These are phyloP conservation scores for Phaonia tiefii DNA, from an alignment of 2,888 invertebrate genomes.

Conservation along the genomic window DNA sequence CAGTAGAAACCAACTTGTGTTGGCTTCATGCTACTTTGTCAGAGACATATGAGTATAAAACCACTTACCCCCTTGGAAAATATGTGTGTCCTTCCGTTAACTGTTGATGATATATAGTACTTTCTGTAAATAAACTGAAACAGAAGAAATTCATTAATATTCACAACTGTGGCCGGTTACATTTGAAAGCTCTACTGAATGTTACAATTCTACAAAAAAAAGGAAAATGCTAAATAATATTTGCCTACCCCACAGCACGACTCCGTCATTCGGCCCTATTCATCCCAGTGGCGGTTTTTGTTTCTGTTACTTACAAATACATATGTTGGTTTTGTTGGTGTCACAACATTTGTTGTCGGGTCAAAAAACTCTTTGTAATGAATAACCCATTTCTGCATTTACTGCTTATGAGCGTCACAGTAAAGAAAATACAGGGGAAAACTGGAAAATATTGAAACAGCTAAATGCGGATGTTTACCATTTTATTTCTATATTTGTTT, in stretches of 20 bases:
- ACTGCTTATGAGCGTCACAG: background rate
- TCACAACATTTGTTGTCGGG: conserved; percentile 5
- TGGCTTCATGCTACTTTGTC: too few species aligned
- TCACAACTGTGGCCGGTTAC: background rate
- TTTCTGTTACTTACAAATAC: background rate
- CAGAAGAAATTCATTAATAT: conserved; percentile 31
- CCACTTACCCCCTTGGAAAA: conserved; percentile 10
- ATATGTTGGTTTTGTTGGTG: background rate
- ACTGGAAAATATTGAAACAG: background rate
- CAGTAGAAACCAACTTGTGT: too few species aligned
- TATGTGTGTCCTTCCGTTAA: background rate
- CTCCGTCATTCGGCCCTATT: background rate
- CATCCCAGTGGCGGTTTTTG: background rate
- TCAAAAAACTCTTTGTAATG: conserved; percentile 20
- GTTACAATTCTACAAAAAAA: too few species aligned
- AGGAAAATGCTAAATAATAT: background rate
- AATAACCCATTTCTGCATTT: background rate
- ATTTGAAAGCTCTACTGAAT: background rate
- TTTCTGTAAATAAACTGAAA: conserved; percentile 32
- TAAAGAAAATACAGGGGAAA: background rate
- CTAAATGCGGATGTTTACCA: background rate
- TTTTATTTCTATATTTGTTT: too few species aligned
- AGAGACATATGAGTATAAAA: background rate
- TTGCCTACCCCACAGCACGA: conserved; percentile 10
- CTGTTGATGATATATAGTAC: background rate